These are phyloP conservation scores for Volucella zonaria DNA, from an alignment of 2,888 invertebrate genomes.

Conservation along the genomic window DNA sequence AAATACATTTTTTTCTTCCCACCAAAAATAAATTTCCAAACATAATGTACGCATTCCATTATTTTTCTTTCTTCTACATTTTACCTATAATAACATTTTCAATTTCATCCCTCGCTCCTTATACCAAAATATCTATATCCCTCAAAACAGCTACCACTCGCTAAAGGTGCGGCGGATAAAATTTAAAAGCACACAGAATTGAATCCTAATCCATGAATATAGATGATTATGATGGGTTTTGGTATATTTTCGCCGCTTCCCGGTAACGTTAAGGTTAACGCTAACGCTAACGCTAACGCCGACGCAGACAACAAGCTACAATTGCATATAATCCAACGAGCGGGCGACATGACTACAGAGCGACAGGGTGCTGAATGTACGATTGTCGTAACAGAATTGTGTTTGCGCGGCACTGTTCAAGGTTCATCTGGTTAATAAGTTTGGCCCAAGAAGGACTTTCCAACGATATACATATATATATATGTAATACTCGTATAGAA, in stretches of 20 bases:
- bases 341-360: background rate
- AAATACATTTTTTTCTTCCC: slow-evolving; percentile 59
- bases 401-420: slow-evolving; percentile 67
- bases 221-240: slow-evolving; percentile 81
- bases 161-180: slow-evolving; percentile 65
- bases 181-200: slow-evolving; percentile 79
- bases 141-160: slow-evolving; percentile 32
- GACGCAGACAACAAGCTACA: slow-evolving; percentile 15
- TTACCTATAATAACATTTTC: slow-evolving; percentile 73
- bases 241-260: slow-evolving; percentile 37
- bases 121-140: slow-evolving; percentile 25
- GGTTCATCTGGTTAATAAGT: slow-evolving; percentile 73
- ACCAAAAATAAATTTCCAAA: slow-evolving; percentile 67
- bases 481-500: slow-evolving; percentile 29
- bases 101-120: slow-evolving; percentile 56
- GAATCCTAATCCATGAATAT: slow-evolving; percentile 83
- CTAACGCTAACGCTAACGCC: background rate
- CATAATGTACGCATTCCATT: slow-evolving; percentile 73
- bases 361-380: slow-evolving; percentile 21
- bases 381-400: slow-evolving; percentile 67
- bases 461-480: too few species aligned
- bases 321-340: slow-evolving; percentile 19
- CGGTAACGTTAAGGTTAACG: too few species aligned
- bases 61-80: slow-evolving; percentile 61
- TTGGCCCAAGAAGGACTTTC: slow-evolving; percentile 42